Conservation (phyloP, 2,113 vertebrate genomes). For the Pelobates fuscus region DNA sequence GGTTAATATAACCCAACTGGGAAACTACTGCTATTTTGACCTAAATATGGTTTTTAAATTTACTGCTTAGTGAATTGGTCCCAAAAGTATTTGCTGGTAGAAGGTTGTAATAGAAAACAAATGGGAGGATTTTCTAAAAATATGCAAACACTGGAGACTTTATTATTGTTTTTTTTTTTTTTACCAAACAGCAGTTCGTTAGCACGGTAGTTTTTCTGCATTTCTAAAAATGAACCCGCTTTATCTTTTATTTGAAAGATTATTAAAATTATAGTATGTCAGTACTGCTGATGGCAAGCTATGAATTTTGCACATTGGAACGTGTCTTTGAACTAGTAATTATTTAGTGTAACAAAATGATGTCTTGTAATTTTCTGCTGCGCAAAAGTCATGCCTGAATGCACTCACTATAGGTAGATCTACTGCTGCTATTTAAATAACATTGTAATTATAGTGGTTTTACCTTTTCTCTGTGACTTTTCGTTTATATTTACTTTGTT, state of each 20-base stretch:
- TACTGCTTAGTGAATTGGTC: too few species aligned
- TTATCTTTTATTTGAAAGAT: constrained; percentile 16
- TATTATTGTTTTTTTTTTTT: too few species aligned
- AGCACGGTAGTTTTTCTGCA: not conserved
- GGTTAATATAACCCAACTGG: too few species aligned
- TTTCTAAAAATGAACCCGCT: not conserved
- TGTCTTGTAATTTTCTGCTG: constrained; percentile 38
- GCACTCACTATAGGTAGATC: constrained; percentile 15
- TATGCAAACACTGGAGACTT: too few species aligned
- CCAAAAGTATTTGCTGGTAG: too few species aligned
- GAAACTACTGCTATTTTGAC: too few species aligned
- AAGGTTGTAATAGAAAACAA: too few species aligned
- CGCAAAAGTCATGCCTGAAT: constrained; percentile 20
- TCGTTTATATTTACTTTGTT: constrained; percentile 3
- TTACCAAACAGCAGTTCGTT: not conserved
- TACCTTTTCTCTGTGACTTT: not conserved
- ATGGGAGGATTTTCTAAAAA: too few species aligned
- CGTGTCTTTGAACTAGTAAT: constrained; percentile 26
- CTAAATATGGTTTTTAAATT: too few species aligned
- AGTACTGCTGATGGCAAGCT: constrained; percentile 27
- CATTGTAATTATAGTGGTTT: constrained; percentile 12
- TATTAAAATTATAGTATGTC: constrained; percentile 25
- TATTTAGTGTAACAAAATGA: constrained; percentile 37
- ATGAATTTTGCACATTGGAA: constrained; percentile 17
- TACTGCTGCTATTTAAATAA: constrained; percentile 30